Evolutionary conservation across 2,113 vertebrate genomes (phyloP).

Genomic region (Oncorhynchus tshawytscha): DNA sequence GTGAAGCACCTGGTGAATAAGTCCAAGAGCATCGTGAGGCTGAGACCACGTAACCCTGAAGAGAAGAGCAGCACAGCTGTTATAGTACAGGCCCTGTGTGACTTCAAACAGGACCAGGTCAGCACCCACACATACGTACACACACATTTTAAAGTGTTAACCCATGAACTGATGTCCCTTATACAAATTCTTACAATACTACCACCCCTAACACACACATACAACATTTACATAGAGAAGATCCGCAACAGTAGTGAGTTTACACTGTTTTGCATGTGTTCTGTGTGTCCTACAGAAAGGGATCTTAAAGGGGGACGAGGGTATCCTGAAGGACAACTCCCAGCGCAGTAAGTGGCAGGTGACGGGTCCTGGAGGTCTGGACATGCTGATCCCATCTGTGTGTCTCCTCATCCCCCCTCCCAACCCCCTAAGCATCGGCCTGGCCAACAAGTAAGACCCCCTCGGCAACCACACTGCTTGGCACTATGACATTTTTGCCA

Average conservation of each 20-base stretch:
- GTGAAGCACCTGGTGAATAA: conserved; percentile 92
- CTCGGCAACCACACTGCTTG: neutral
- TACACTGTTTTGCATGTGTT: neutral
- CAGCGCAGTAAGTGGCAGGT: conserved; percentile 98
- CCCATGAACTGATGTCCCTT: no score
- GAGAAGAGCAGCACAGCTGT: conserved; percentile 79
- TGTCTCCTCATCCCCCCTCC: conserved; percentile 91
- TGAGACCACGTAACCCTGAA: conserved; percentile 92
- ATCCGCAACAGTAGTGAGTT: neutral
- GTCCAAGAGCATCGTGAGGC: conserved; percentile 88
- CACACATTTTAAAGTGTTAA: neutral
- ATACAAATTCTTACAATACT: neutral
- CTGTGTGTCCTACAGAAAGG: conserved; percentile 76
- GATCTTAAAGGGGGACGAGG: conserved; percentile 87
- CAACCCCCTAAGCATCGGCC: conserved; percentile 84
- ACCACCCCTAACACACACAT: neutral
- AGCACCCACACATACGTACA: conserved; percentile 61
- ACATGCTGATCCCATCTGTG: conserved; percentile 94
- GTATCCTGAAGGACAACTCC: conserved; percentile 91
- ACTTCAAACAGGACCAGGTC: conserved; percentile 98
- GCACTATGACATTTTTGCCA: no score
- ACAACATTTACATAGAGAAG: neutral
- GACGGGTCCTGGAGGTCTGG: conserved; percentile 91
- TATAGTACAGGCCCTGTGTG: conserved; percentile 90
- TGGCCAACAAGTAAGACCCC: conserved; percentile 86